Evolutionary conservation across 2,113 vertebrate genomes (phyloP).

Genomic region (Vidua chalybeata): DNA sequence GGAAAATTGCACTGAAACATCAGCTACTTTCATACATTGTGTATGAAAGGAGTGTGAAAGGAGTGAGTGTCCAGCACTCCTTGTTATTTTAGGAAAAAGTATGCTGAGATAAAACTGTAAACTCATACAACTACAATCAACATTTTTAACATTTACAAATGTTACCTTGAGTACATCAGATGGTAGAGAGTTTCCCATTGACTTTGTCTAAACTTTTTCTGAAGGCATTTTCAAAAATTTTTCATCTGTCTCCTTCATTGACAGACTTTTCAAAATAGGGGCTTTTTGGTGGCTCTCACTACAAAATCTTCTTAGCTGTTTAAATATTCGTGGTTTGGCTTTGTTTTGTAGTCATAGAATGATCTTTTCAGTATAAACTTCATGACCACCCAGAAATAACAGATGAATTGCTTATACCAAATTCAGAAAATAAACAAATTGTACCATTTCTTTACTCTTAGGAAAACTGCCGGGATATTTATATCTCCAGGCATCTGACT

Average conservation of each 20-base stretch:
- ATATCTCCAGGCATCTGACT: not conserved
- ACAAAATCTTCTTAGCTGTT: not conserved
- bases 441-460: not conserved
- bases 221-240: not conserved
- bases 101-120: not conserved
- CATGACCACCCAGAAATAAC: constrained; percentile 22
- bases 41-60: too few relatives aligned
- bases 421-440: constrained; percentile 17
- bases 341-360: not conserved
- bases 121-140: not conserved
- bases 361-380: constrained; percentile 3
- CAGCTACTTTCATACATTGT: not conserved
- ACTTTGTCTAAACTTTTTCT: not conserved
- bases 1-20: not conserved
- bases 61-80: not conserved
- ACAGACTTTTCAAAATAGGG: not conserved
- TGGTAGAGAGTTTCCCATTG: not conserved
- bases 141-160: not conserved
- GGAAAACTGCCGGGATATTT: not conserved
- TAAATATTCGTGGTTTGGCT: constrained; percentile 25
- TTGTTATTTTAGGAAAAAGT: not conserved
- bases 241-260: not conserved
- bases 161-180: not conserved
- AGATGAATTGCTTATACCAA: not conserved
- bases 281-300: not conserved